phyloP scores from a whole-genome alignment of 2,888 invertebrate genomes.

The Lasioglossum figueresi region DNA sequence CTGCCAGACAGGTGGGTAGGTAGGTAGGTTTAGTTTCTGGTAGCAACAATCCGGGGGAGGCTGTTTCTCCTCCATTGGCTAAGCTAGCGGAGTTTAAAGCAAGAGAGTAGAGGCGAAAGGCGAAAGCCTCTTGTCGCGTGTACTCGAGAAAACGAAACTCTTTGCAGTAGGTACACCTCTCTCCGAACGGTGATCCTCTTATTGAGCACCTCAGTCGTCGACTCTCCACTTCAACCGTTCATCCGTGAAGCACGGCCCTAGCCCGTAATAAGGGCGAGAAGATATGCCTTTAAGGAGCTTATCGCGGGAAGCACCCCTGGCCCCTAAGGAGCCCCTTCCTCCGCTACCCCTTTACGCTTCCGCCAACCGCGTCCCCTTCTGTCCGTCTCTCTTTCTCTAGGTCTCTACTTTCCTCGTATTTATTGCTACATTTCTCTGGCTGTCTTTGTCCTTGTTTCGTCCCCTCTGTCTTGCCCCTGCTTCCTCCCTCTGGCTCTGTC shows the following conservation, averaged over 20 bases:
- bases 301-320: conserved; percentile 59
- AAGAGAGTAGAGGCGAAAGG: conserved; percentile 37
- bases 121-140: conserved; percentile 65
- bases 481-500: background rate
- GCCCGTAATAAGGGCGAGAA: conserved; percentile 75
- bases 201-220: conserved; percentile 58
- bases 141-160: conserved; percentile 66
- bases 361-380: background rate
- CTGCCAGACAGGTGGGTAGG: background rate
- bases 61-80: conserved; percentile 54
- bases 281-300: conserved; percentile 75
- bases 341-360: conserved; percentile 37
- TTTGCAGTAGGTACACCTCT: conserved; percentile 50
- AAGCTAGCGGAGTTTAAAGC: conserved; percentile 52
- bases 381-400: background rate
- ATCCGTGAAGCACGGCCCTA: conserved; percentile 61
- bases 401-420: background rate
- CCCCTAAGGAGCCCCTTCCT: conserved; percentile 45
- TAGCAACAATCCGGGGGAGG: background rate
- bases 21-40: conserved; percentile 8
- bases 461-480: background rate
- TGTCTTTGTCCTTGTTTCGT: too few species aligned
- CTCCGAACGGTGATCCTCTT: conserved; percentile 71
- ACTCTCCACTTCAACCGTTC: conserved; percentile 45
- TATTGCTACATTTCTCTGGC: background rate